Evolutionary conservation across 2,797 vertebrate genomes (phyloP), one percentile per base, ranked within the genome.

Genomic region (Furcifer pardalis): DNA sequence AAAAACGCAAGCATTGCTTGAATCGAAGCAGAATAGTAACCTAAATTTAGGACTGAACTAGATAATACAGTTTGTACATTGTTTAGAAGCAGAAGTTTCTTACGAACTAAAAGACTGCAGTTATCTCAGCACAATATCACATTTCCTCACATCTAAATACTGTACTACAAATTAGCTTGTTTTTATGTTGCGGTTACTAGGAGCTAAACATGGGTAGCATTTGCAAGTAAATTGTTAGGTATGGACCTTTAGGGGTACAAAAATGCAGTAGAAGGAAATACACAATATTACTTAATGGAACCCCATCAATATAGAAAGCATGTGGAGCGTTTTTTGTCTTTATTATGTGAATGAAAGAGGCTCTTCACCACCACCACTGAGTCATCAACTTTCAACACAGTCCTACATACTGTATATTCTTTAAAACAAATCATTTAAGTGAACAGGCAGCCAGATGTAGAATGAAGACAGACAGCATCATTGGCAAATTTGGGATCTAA

Each of bases 391-490:
- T 73, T 46, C 25, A 46, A 2, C 6, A n/a, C 13, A 7, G 46
- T 80, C 40, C 40, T 72, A 30, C 46, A 73, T 73, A 56, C 21
- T 19, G 7, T 69, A 23, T 69, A 17, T 73, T 73, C 68, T 46
- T 30, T 46, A 42, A 73, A 30, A 8, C 42, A 42, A 73, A 5
- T 73, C 40, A 40, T 44, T 72, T 72, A 4, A 42, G 44, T 73
- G 7, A 2, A 21, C 27, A 73, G 42, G 27, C 25, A 73, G 44
- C 12, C 27, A 8, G 2, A n/a, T 73, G 44, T 7, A 73, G 15
- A 15, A 73, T 73, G 30, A 17, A 2, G 73, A 1, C 9, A 15
- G 0, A 1, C 5, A 1, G 0, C 0, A 46, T 42, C 6, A 3
- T 78, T 72, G 65, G 66, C 65, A 82, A 46, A 59, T 10, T 23